Conservation (phyloP, 2,888 invertebrate genomes). For the Drosophila mimica region DNA sequence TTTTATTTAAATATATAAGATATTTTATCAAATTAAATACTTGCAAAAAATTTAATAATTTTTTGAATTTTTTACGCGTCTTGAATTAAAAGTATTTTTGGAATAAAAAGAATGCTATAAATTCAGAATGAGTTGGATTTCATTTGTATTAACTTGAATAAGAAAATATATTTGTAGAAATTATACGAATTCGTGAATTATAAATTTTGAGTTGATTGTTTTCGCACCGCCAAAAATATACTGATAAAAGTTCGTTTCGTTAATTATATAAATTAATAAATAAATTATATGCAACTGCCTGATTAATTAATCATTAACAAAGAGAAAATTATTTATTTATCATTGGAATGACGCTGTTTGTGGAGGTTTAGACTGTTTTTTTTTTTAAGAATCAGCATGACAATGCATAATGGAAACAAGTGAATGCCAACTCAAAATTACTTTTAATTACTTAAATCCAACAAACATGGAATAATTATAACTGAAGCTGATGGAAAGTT, state of each 20-base stretch:
- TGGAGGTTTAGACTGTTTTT: neutral
- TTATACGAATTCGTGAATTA: neutral
- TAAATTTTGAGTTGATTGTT: neutral
- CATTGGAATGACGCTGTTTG: slow-evolving; percentile 1
- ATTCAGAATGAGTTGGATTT: neutral
- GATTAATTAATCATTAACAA: neutral
- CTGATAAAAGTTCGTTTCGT: neutral
- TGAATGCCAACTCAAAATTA: slow-evolving; percentile 18
- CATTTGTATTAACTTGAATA: neutral
- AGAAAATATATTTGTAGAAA: neutral
- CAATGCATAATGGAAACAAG: neutral
- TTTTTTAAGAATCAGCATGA: slow-evolving; percentile 24
- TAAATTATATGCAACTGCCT: neutral
- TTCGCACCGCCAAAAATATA: neutral
- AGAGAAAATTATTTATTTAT: neutral
- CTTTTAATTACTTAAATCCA: neutral
- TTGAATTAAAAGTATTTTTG: neutral
- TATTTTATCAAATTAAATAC: neutral
- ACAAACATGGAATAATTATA: neutral
- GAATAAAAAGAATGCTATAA: neutral
- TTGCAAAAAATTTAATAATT: neutral
- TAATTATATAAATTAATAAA: neutral
- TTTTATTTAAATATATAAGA: neutral
- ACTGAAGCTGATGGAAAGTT: neutral
- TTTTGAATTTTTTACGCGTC: no score